Conservation (phyloP, 2,888 invertebrate species). For the Cancer borealis region DNA sequence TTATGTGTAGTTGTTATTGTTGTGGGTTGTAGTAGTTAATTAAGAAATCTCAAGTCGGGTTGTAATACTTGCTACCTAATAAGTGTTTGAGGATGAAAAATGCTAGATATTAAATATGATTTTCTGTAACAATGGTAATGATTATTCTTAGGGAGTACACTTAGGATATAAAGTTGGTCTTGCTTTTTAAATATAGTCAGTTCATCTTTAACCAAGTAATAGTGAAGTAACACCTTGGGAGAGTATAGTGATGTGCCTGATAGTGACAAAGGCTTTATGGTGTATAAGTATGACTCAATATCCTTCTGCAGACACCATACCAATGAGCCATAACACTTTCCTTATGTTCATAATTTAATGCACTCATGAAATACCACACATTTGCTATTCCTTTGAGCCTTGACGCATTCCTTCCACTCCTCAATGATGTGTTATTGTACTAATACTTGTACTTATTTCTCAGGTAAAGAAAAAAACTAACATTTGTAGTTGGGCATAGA, state of each 20-base stretch:
- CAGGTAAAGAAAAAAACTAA: background rate
- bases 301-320: too few species aligned
- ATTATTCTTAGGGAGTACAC: background rate
- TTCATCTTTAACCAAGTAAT: too few species aligned
- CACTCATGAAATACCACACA: background rate
- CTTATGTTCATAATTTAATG: background rate
- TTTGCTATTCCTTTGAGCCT: background rate
- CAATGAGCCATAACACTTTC: background rate
- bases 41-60: background rate
- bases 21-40: background rate
- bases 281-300: too few species aligned
- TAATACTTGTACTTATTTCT: background rate
- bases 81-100: background rate
- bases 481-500: conserved; percentile 22
- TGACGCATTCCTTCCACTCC: background rate
- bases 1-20: background rate
- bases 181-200: background rate
- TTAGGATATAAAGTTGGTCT: background rate
- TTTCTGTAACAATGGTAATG: background rate
- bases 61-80: background rate
- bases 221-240: too few species aligned
- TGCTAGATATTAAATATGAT: background rate
- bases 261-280: too few species aligned
- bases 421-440: background rate
- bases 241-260: too few species aligned